Conservation (phyloP, 2,888 invertebrate genomes). For the Camponotus fellah region DNA sequence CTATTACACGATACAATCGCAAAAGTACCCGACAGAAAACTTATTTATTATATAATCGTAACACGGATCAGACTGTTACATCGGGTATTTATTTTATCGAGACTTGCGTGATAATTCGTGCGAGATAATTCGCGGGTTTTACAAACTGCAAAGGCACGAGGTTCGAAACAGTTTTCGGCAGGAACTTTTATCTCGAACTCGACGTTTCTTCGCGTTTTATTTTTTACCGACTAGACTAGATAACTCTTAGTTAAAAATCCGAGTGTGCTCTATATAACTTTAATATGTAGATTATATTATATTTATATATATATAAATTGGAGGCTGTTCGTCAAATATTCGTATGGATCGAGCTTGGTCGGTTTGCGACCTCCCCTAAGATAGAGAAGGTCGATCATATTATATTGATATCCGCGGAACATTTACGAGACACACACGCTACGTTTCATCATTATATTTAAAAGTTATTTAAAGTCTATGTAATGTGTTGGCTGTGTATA, state of each 20-base stretch:
- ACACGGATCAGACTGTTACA: conserved; percentile 33
- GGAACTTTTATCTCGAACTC: conserved; percentile 63
- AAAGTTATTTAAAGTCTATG: conserved; percentile 76
- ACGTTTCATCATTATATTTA: conserved; percentile 64
- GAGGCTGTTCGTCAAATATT: conserved; percentile 57
- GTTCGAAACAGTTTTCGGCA: conserved; percentile 79
- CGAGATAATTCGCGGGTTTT: conserved; percentile 72
- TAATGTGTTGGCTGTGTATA: conserved; percentile 85
- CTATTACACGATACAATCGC: conserved; percentile 61
- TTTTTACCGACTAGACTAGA: conserved; percentile 57
- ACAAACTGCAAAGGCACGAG: conserved; percentile 84
- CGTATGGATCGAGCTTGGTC: conserved; percentile 61
- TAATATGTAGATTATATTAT: conserved; percentile 38
- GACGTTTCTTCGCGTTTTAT: conserved; percentile 44
- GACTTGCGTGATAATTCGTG: conserved; percentile 54
- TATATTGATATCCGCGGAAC: conserved; percentile 64
- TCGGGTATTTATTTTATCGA: conserved; percentile 39
- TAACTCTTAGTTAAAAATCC: conserved; percentile 55
- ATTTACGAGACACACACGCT: conserved; percentile 54
- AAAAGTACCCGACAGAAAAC: conserved; percentile 48
- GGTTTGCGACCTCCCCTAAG: conserved; percentile 32
- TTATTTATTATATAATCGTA: conserved; percentile 27
- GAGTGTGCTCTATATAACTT: conserved; percentile 53
- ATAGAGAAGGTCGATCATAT: conserved; percentile 12
- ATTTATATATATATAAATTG: conserved; percentile 42